Evolutionary conservation across 2,888 invertebrate genomes (phyloP).

Genomic region (Mythimna loreyi): DNA sequence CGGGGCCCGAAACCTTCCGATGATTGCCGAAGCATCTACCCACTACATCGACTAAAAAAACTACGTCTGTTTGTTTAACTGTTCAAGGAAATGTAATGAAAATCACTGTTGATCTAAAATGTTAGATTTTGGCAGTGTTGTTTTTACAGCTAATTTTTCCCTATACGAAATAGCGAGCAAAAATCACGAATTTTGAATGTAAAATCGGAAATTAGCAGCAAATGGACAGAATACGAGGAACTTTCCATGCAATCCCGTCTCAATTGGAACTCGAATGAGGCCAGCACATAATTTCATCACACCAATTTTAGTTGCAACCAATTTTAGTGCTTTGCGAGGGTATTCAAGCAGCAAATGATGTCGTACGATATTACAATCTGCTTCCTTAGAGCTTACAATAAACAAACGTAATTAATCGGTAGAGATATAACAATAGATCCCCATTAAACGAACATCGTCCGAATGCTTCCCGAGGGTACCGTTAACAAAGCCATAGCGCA

Average conservation of each 20-base stretch:
- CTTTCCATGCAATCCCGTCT: constrained; percentile 4
- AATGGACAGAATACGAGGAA: constrained; percentile 14
- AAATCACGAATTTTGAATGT: constrained; percentile 13
- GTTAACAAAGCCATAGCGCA: constrained; percentile 72
- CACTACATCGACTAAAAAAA: constrained; percentile 52
- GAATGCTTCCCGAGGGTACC: constrained; percentile 76
- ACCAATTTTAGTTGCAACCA: constrained; percentile 28
- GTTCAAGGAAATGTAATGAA: constrained; percentile 44
- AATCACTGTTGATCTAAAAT: constrained; percentile 35
- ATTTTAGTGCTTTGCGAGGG: constrained; percentile 30
- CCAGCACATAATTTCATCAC: constrained; percentile 30
- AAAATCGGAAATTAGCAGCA: constrained; percentile 27
- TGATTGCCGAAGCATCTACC: constrained; percentile 55
- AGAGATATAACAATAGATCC: constrained; percentile 77
- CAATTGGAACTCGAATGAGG: constrained; percentile 30
- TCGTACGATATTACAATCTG: constrained; percentile 45
- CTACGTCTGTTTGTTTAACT: constrained; percentile 28
- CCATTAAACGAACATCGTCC: constrained; percentile 80
- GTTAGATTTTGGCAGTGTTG: constrained; percentile 35
- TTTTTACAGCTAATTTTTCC: constrained; percentile 11
- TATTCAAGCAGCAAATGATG: constrained; percentile 46
- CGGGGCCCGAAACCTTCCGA: constrained; percentile 54
- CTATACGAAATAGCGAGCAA: neutral
- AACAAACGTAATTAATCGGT: constrained; percentile 68
- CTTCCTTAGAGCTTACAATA: constrained; percentile 51